A percentile compares a stretch with the other conserved stretches of the same genome.
phyloP scores from a whole-genome alignment of 2,888 invertebrate genomes.

The Gymnosoma rotundatum region DNA sequence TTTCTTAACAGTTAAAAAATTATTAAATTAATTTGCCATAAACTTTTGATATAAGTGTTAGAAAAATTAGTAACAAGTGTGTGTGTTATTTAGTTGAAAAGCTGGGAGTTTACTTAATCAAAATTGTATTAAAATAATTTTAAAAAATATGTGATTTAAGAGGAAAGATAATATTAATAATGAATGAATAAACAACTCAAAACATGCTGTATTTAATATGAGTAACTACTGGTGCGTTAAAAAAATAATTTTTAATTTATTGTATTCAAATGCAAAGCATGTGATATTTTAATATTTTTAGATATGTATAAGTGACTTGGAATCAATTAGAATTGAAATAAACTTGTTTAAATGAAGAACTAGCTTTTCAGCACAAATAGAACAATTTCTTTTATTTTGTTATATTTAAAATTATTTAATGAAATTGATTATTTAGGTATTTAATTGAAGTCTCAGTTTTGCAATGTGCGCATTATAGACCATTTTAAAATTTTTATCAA shows the following conservation, averaged over 20 bases:
- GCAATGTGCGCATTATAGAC: too few relatives aligned
- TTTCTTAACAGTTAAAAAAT: neutral
- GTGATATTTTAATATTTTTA: too few relatives aligned
- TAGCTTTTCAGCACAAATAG: too few relatives aligned
- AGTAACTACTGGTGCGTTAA: conserved; percentile 42
- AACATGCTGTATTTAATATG: conserved; percentile 44
- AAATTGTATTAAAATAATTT: neutral
- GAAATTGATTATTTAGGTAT: too few relatives aligned
- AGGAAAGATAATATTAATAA: neutral
- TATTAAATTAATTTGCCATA: neutral
- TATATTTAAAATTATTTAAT: too few relatives aligned
- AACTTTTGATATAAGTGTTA: neutral
- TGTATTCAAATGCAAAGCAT: neutral
- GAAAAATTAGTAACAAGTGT: conserved; percentile 26
- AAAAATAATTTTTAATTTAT: too few relatives aligned
- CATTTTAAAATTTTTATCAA: too few relatives aligned
- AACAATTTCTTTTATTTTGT: too few relatives aligned
- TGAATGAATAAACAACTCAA: conserved; percentile 8
- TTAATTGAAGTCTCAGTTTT: too few relatives aligned
- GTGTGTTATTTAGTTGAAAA: neutral
- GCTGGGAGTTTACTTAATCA: neutral
- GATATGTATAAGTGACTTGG: neutral
- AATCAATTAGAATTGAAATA: too few relatives aligned
- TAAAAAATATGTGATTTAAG: neutral
- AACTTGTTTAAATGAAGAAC: too few relatives aligned